These are phyloP conservation scores for Agrilus cyanescens DNA, from an alignment of 2,888 invertebrate genomes.

Conservation along the genomic window DNA sequence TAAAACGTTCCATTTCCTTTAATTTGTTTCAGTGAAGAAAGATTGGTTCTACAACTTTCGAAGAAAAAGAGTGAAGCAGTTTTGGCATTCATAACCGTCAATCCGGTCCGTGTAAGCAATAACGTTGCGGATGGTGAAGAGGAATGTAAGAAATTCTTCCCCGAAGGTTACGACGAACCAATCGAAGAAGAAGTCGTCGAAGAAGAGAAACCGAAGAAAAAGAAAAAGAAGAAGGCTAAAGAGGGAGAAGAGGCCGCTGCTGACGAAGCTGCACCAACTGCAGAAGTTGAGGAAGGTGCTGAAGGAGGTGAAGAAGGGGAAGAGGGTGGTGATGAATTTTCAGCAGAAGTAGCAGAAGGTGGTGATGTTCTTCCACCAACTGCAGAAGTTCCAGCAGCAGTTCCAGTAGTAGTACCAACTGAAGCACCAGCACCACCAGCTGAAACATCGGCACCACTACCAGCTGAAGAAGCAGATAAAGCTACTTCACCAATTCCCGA, in stretches of 20 bases:
- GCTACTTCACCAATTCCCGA: constrained; percentile 8
- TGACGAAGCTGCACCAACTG: not conserved
- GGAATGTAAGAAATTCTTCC: constrained; percentile 58
- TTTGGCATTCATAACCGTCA: constrained; percentile 47
- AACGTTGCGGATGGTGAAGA: constrained; percentile 50
- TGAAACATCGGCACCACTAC: constrained; percentile 2
- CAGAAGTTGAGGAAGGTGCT: constrained; percentile 1
- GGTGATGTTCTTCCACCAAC: constrained; percentile 24
- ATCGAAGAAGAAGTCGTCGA: constrained; percentile 33
- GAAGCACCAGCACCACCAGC: constrained; percentile 3
- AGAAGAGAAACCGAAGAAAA: constrained; percentile 41
- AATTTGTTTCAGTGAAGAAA: constrained; percentile 43
- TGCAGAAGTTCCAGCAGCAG: constrained; percentile 1
- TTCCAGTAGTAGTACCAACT: not conserved
- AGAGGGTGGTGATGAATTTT: constrained; percentile 14
- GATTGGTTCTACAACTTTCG: constrained; percentile 55
- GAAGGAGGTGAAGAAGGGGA: constrained; percentile 15
- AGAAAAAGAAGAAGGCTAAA: constrained; percentile 21
- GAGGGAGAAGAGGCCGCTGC: constrained; percentile 15
- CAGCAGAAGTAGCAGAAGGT: constrained; percentile 11
- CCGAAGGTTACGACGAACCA: constrained; percentile 47
- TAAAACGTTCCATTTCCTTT: not conserved
- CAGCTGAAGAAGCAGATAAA: constrained; percentile 5
- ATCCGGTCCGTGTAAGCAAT: constrained; percentile 57
- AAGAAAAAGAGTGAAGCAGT: constrained; percentile 52